Evolutionary conservation across 2,888 invertebrate genomes (phyloP).

Genomic region (Lottia scabra): DNA sequence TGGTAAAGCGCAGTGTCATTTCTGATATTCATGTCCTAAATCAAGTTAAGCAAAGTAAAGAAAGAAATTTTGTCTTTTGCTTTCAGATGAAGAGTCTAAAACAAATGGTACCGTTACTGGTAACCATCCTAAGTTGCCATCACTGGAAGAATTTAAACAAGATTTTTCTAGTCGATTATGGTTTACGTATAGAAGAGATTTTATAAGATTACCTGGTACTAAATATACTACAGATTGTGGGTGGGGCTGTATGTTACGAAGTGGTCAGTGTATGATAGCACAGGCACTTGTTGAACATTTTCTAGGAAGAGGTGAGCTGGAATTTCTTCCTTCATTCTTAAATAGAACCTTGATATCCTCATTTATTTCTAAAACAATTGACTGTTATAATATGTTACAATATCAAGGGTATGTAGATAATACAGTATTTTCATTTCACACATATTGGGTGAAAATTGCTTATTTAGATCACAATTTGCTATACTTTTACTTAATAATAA

Average conservation of each 20-base stretch:
- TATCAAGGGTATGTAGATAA: no score
- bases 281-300: slow-evolving; percentile 88
- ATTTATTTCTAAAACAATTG: no score
- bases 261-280: slow-evolving; percentile 93
- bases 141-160: slow-evolving; percentile 80
- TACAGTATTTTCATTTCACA: no score
- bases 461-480: no score
- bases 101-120: slow-evolving; percentile 40
- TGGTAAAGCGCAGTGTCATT: no score
- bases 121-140: slow-evolving; percentile 29
- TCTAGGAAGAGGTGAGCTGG: slow-evolving; percentile 77
- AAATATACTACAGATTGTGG: slow-evolving; percentile 91
- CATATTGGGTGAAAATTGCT: no score
- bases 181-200: slow-evolving; percentile 78
- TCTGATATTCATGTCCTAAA: no score
- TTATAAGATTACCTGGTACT: slow-evolving; percentile 84
- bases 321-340: no score
- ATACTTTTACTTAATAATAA: no score
- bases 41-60: no score
- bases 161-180: slow-evolving; percentile 87
- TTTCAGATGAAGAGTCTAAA: slow-evolving; percentile 38
- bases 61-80: not conserved
- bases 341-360: no score
- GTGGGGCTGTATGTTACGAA: slow-evolving; percentile 91
- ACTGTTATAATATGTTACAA: no score